Evolutionary conservation across 2,797 vertebrate species (phyloP).

Genomic region (Smutsia temminckii): DNA sequence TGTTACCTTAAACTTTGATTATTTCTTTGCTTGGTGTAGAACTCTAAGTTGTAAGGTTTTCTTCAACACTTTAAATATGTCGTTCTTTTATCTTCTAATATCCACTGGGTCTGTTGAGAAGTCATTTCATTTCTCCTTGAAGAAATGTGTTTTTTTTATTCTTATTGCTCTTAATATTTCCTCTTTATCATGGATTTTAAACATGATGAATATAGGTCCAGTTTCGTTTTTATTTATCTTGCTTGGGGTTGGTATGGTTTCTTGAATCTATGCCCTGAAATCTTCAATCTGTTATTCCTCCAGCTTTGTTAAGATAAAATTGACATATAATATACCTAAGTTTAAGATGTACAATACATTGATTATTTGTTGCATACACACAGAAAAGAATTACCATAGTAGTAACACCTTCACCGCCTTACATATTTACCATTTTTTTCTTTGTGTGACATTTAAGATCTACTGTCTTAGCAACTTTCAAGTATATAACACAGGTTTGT

Average conservation of each 20-base stretch:
- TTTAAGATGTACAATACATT: neutral
- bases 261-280: neutral
- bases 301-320: neutral
- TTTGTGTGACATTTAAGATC: neutral
- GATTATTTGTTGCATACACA: neutral
- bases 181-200: neutral
- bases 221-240: neutral
- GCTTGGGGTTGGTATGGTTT: neutral
- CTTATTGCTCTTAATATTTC: neutral
- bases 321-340: neutral
- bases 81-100: neutral
- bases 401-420: neutral
- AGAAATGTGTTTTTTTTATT: neutral
- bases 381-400: neutral
- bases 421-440: neutral
- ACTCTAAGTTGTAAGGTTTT: neutral
- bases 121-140: neutral
- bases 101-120: neutral
- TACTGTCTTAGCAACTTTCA: neutral
- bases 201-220: neutral
- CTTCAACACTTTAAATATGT: neutral
- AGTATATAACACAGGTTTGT: neutral
- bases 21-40: neutral
- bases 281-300: neutral
- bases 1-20: neutral